Evolutionary conservation across 2,797 vertebrate species (phyloP).

Genomic region (Eutrigla gurnardus): DNA sequence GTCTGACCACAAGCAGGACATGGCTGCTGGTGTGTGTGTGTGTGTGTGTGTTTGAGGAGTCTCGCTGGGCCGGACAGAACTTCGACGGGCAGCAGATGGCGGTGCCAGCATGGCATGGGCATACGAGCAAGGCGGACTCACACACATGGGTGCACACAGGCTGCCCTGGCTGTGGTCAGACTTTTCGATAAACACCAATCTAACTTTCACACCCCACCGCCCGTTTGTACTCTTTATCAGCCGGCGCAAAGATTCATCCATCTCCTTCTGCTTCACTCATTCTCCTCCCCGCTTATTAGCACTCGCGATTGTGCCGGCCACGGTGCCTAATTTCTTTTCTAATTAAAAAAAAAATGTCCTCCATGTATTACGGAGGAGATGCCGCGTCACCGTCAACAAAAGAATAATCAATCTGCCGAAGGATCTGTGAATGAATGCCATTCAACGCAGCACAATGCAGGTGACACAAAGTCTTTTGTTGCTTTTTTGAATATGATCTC

Average conservation of each 20-base stretch:
- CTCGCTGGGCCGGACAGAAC: slow-evolving; percentile 69
- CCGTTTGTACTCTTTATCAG: slow-evolving; percentile 14
- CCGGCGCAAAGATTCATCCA: background rate
- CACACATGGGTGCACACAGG: slow-evolving; percentile 62
- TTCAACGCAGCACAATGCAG: slow-evolving; percentile 34
- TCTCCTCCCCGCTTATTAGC: slow-evolving; percentile 32
- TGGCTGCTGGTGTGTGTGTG: slow-evolving; percentile 25
- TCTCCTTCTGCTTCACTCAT: background rate
- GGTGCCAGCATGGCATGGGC: slow-evolving; percentile 67
- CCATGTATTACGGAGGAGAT: slow-evolving; percentile 19
- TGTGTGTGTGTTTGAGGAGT: slow-evolving; percentile 52
- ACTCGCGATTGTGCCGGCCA: slow-evolving; percentile 36
- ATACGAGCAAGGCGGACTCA: slow-evolving; percentile 53
- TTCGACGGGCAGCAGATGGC: slow-evolving; percentile 80
- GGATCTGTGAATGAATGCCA: slow-evolving; percentile 23
- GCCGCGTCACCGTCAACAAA: slow-evolving; percentile 56
- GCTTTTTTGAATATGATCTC: slow-evolving; percentile 19
- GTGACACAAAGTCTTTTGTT: slow-evolving; percentile 6
- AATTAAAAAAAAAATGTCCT: slow-evolving; percentile 65
- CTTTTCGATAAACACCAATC: slow-evolving; percentile 49
- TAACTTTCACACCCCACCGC: slow-evolving; percentile 27
- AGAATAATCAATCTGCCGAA: slow-evolving; percentile 56
- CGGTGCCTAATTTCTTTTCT: slow-evolving; percentile 45
- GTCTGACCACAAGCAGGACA: slow-evolving; percentile 63
- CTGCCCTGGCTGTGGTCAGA: slow-evolving; percentile 39